Evolutionary conservation across 1,140 invertebrate species (phyloP).

Genomic region (Pogonognathellus flavescens): DNA sequence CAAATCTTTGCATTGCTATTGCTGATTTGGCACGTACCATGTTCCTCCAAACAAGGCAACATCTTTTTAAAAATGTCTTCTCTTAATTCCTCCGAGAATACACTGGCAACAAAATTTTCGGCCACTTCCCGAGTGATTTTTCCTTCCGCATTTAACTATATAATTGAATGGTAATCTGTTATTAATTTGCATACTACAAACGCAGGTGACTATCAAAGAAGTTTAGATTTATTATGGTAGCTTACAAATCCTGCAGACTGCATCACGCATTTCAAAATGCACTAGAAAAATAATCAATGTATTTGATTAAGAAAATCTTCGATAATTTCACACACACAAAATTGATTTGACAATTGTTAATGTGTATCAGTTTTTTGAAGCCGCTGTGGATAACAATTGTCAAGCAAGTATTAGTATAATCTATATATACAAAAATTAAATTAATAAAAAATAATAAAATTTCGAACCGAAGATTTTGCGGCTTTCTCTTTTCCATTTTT

Average conservation of each 20-base stretch:
- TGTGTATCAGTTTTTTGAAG: no score
- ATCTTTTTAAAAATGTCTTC: neutral
- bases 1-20: neutral
- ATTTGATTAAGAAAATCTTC: no score
- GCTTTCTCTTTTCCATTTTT: constrained; percentile 61
- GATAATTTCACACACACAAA: no score
- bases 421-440: no score
- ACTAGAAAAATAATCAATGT: constrained; percentile 20
- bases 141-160: constrained; percentile 35
- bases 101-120: constrained; percentile 1
- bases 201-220: no score
- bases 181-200: neutral
- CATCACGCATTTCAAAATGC: constrained; percentile 51
- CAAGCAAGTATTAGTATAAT: no score
- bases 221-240: neutral
- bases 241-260: constrained; percentile 34
- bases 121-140: neutral
- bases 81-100: neutral
- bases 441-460: neutral
- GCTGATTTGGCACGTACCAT: neutral
- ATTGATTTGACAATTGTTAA: no score
- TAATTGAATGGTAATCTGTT: no score
- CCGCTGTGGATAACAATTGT: no score
- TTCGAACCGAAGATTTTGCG: constrained; percentile 3
- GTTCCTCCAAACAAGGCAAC: constrained; percentile 1